These are phyloP conservation scores for Chaetodon trifasciatus DNA, from an alignment of 2,797 vertebrate genomes.

Conservation along the genomic window DNA sequence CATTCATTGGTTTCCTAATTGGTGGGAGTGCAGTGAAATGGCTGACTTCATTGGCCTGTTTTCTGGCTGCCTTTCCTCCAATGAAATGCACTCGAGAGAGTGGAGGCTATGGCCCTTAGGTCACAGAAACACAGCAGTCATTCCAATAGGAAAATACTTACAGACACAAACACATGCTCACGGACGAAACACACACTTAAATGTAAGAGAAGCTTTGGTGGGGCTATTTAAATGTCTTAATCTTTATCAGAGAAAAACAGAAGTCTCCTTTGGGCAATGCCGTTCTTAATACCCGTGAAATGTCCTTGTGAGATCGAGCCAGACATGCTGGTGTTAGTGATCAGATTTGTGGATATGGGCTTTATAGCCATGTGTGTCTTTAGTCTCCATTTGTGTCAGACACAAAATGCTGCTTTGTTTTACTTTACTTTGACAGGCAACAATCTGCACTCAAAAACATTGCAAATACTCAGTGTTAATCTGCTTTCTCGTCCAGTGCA, in stretches of 20 bases:
- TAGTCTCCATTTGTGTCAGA: constrained; percentile 5
- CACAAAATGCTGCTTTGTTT: constrained; percentile 7
- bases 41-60: constrained; percentile 50
- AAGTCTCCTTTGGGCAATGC: background rate
- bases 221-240: constrained; percentile 35
- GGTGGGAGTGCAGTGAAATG: constrained; percentile 60
- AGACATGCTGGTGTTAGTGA: constrained; percentile 22
- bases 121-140: constrained; percentile 37
- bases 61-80: constrained; percentile 33
- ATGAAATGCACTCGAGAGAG: constrained; percentile 47
- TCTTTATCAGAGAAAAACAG: constrained; percentile 32
- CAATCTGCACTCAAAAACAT: constrained; percentile 41
- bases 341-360: constrained; percentile 27
- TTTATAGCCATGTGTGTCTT: constrained; percentile 29
- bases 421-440: constrained; percentile 13
- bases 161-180: constrained; percentile 16
- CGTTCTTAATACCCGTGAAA: constrained; percentile 28
- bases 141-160: constrained; percentile 45
- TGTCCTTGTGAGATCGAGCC: constrained; percentile 15
- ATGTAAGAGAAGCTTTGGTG: constrained; percentile 23
- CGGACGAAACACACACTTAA: constrained; percentile 21
- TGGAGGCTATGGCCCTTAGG: constrained; percentile 36
- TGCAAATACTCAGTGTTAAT: constrained; percentile 29
- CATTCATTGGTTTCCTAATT: constrained; percentile 68
- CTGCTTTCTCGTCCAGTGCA: constrained; percentile 15